Base-by-base conservation (phyloP, 2,113 vertebrate genomes). In the Amphilophus citrinellus region DNA sequence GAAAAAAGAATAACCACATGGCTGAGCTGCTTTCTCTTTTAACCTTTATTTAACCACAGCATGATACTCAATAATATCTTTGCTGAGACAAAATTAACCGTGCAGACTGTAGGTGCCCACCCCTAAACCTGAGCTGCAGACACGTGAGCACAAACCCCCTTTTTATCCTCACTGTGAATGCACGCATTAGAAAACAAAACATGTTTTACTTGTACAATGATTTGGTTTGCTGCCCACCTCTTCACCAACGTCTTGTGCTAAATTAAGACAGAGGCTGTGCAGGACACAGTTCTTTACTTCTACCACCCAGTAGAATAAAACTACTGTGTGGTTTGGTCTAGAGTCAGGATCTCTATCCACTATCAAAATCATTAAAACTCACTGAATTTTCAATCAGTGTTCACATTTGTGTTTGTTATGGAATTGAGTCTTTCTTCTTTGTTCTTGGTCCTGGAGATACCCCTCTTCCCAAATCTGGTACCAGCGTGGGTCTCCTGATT, bases 221-320 rank as follows among this genome's bases (percentile, higher is more conserved):
- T 42, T 42, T 63, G 61, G 0, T 63, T 39, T 63, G 37, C 61
- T 39, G 30, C 58, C 1, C 13, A 27, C 24, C 27, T 60, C 15
- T 61, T 61, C 1, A 61, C 27, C 15, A 30, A 61, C 59, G 7
- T 61, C 9, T 61, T 61, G 27, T 30, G 15, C 4, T 1, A 30
- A 30, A 3, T 10, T 30, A 15, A 60, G 0, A 8, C 14, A 30
- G 27, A 17, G 24, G 24, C 13, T 15, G 0, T 0, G 59, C 15
- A 30, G 24, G 14, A 2, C 3, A 61, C 24, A 0, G 3, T 17
- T 61, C 3, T 13, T 61, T 61, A 30, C 14, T 30, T 61, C 59
- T 61, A 0, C 24, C 42, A 17, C 7, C 6, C 14, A 0, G 0
- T 4, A 30, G 27, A 61, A 30, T 60, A 60, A 30, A 27, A 60